These are phyloP conservation scores for Chiloscyllium punctatum DNA, from an alignment of 2,797 vertebrate genomes.

Conservation along the genomic window DNA sequence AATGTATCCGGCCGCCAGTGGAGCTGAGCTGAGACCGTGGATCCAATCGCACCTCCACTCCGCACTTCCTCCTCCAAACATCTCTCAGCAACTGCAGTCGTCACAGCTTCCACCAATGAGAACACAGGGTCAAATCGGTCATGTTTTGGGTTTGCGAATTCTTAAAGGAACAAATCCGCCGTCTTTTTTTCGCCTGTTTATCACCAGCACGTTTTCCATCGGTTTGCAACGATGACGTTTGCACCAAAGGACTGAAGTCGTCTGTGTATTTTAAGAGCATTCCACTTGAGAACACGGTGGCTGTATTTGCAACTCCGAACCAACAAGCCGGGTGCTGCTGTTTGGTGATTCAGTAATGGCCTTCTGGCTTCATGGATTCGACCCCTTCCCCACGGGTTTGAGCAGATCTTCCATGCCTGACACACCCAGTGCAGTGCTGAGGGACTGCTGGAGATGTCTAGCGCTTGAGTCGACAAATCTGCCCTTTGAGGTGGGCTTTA, in stretches of 20 bases:
- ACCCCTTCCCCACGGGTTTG: neutral
- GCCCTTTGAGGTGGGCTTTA: neutral
- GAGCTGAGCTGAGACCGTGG: neutral
- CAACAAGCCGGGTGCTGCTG: neutral
- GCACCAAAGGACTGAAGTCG: neutral
- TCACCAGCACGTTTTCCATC: neutral
- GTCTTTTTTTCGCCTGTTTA: neutral
- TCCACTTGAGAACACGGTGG: too few species aligned
- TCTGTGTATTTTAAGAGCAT: neutral
- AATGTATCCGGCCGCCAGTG: conserved; percentile 26
- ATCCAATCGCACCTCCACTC: conserved; percentile 11
- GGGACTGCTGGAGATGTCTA: neutral
- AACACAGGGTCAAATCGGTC: conserved; percentile 4
- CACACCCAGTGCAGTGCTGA: neutral
- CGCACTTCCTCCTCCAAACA: conserved; percentile 27
- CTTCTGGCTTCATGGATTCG: neutral
- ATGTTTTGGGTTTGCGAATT: conserved; percentile 14
- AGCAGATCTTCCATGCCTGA: neutral
- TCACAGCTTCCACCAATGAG: conserved; percentile 12
- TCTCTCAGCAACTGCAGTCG: conserved; percentile 25
- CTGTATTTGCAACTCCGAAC: neutral
- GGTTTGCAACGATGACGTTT: neutral
- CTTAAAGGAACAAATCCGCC: neutral
- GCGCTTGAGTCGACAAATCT: too few species aligned
- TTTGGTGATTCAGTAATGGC: neutral